Evolutionary conservation across 2,797 vertebrate genomes (phyloP).

Genomic region (Miichthys miiuy): DNA sequence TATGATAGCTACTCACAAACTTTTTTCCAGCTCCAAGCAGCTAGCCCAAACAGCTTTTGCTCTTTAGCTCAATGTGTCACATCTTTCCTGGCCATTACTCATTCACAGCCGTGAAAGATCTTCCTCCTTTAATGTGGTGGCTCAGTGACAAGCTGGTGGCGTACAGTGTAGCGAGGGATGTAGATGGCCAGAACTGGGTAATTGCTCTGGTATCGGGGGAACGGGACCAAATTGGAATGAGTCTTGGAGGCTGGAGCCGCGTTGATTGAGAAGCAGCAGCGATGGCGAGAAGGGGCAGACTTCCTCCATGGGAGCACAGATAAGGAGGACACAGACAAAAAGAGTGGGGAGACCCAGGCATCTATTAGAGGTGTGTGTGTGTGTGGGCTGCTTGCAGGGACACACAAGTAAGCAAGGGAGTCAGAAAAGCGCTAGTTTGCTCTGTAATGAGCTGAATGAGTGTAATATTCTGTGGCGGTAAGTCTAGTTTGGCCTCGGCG

Average conservation of each 20-base stretch:
- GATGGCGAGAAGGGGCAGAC: conserved; percentile 59
- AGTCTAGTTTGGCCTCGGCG: conserved; percentile 56
- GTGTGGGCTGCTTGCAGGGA: conserved; percentile 41
- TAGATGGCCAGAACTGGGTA: conserved; percentile 76
- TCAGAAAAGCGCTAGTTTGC: conserved; percentile 48
- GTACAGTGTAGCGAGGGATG: conserved; percentile 58
- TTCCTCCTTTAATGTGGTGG: conserved; percentile 42
- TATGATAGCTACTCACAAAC: background rate
- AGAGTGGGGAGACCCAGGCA: conserved; percentile 57
- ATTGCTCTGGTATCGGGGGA: conserved; percentile 79
- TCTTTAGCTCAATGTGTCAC: conserved; percentile 22
- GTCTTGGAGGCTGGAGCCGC: conserved; percentile 70
- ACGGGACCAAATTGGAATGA: conserved; percentile 78
- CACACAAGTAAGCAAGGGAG: conserved; percentile 52
- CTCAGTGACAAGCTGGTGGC: conserved; percentile 62
- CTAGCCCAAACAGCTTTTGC: background rate
- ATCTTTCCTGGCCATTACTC: conserved; percentile 50
- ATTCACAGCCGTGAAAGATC: conserved; percentile 49
- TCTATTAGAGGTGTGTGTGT: conserved; percentile 60
- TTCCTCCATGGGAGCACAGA: conserved; percentile 70
- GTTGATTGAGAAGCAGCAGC: conserved; percentile 75
- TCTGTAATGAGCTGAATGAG: conserved; percentile 76
- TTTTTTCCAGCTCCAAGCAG: background rate
- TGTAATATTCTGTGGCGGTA: conserved; percentile 53
- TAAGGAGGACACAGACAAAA: conserved; percentile 72